Percentiles rank a stretch among this genome's conserved stretches.
Evolutionary conservation across 30 jellyfish, hydroid and myxozoan genomes (phyloP).

Genomic region (Calvadosia cruxmelitensis): DNA sequence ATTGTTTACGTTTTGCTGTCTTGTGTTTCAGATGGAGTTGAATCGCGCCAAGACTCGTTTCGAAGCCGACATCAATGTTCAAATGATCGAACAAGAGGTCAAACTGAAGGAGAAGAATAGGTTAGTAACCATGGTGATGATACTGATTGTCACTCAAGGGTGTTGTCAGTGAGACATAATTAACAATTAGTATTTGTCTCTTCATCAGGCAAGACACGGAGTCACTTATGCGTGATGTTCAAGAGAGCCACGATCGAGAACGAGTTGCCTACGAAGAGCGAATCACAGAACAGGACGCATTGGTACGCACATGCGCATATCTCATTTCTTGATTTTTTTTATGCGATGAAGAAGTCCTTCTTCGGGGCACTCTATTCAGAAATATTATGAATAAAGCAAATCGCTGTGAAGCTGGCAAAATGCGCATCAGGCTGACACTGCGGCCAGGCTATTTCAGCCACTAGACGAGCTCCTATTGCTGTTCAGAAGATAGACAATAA

Average conservation of each 20-base stretch:
- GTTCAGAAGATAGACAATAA: too few species aligned
- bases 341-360: too few species aligned
- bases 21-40: slow-evolving; percentile 31
- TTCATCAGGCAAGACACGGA: slow-evolving; percentile 27
- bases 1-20: not conserved
- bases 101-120: slow-evolving; percentile 24
- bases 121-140: slow-evolving; percentile 2
- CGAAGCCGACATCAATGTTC: slow-evolving; percentile 42
- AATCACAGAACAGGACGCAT: slow-evolving; percentile 37
- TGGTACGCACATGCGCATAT: slow-evolving; percentile 5
- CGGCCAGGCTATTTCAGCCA: too few species aligned
- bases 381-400: too few species aligned
- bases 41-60: slow-evolving; percentile 27
- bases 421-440: too few species aligned
- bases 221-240: slow-evolving; percentile 15
- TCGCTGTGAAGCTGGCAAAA: too few species aligned
- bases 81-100: slow-evolving; percentile 41
- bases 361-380: too few species aligned
- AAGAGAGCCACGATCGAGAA: slow-evolving; percentile 20
- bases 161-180: not conserved
- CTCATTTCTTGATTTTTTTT: not conserved
- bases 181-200: too few species aligned
- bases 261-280: slow-evolving; percentile 46
- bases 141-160: not conserved
- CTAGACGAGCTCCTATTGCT: too few species aligned